Conservation (phyloP, 2,113 vertebrate genomes). For the Leuciscus idus region DNA sequence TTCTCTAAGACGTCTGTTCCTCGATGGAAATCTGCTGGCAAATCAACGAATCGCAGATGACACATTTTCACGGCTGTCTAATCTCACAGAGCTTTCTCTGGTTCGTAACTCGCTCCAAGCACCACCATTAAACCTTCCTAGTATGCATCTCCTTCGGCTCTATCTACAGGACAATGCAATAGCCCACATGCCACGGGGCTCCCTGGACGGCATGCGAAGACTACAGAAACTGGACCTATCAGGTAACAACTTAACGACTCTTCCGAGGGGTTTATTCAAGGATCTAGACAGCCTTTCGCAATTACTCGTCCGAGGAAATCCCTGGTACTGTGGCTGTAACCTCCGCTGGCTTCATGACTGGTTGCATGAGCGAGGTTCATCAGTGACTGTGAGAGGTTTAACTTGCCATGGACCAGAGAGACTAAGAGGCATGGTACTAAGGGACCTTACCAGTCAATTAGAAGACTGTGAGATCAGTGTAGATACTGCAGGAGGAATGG, state of each 20-base stretch:
- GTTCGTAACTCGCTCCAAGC: slow-evolving; percentile 90
- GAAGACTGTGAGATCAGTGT: slow-evolving; percentile 84
- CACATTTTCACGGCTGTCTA: slow-evolving; percentile 89
- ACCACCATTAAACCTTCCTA: slow-evolving; percentile 87
- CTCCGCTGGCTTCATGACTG: slow-evolving; percentile 92
- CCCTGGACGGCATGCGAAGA: slow-evolving; percentile 82
- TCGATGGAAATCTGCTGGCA: slow-evolving; percentile 93
- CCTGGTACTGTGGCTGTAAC: slow-evolving; percentile 93
- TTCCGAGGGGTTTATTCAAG: slow-evolving; percentile 87
- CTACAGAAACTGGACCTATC: slow-evolving; percentile 89
- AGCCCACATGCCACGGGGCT: slow-evolving; percentile 85
- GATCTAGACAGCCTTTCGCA: slow-evolving; percentile 86
- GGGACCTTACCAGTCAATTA: slow-evolving; percentile 85
- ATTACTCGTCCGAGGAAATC: slow-evolving; percentile 88
- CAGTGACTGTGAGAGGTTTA: slow-evolving; percentile 87
- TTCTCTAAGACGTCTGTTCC: slow-evolving; percentile 85
- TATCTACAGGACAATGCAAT: slow-evolving; percentile 94
- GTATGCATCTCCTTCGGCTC: slow-evolving; percentile 82
- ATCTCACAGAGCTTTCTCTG: slow-evolving; percentile 92
- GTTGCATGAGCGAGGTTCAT: slow-evolving; percentile 81
- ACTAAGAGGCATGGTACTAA: slow-evolving; percentile 84
- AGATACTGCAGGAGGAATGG: slow-evolving; percentile 68
- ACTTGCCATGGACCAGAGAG: slow-evolving; percentile 89
- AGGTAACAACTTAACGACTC: slow-evolving; percentile 91
- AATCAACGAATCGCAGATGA: slow-evolving; percentile 95